Evolutionary conservation across 2,797 vertebrate species (phyloP), one percentile per base, ranked within the genome.

Genomic region (Rousettus madagascariensis): DNA sequence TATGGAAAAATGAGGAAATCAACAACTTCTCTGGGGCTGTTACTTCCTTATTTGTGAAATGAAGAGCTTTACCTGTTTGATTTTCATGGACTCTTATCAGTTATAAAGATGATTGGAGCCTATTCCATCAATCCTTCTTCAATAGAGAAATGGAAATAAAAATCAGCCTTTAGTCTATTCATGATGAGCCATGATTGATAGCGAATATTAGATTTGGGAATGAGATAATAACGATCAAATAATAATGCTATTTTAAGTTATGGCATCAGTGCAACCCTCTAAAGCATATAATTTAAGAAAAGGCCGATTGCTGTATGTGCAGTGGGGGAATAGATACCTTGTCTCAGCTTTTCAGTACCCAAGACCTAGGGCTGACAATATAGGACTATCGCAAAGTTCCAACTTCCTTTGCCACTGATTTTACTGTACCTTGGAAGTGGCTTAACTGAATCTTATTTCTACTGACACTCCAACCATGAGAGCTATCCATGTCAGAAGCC

Each of bases 31-130:
- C 79, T 85, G 53, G 30, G 20, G 38, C 36, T 92, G 4, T 79
- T 65, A 85, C 74, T 85, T 89, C 65, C 65, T 90, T 36, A 79
- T 80, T 59, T 80, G 26, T 63, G 36, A 85, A 92, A 86, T 75
- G 66, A 94, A 90, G 46, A 69, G 30, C n/a, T 82, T 92, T 61
- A 90, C 72, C 43, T 80, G 33, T 61, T 86, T 78, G 49, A 36
- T 86, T 90, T 90, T 75, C 69, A 33, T 55, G n/a, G 61, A 55
- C 10, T 8, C 38, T 55, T 63, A 46, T 49, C 41, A 82, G 49
- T 85, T 90, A 71, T 74, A 86, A 96, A 95, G 43, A 93, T 66
- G 57, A 93, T 16, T 71, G 33, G 36, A 59, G 43, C 22, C 80
- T 90, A 77, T 77, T 68, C 68, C 8, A 86, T 63, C 26, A 75